These are phyloP conservation scores for Chalcosyrphus nemorum DNA, from an alignment of 2,888 invertebrate genomes.

Conservation along the genomic window DNA sequence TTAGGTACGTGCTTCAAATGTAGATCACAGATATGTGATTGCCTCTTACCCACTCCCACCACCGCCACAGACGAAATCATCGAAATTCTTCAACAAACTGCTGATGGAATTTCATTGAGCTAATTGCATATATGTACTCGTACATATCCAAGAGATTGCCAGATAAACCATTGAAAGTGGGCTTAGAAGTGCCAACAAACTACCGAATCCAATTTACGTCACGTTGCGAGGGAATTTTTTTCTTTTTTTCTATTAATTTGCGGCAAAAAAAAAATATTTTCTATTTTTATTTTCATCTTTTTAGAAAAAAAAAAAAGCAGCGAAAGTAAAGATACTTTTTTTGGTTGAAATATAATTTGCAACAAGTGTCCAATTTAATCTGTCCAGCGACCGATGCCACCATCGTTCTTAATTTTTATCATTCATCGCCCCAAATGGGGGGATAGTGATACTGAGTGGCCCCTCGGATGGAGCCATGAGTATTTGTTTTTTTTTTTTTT, in stretches of 20 bases:
- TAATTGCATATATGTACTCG: conserved; percentile 41
- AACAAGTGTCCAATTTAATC: conserved; percentile 22
- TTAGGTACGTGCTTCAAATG: conserved; percentile 67
- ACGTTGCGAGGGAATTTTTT: not conserved
- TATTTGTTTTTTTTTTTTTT: not conserved
- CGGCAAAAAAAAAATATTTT: too few species aligned
- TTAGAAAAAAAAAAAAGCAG: too few species aligned
- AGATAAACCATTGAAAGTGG: not conserved
- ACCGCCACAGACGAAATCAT: not conserved
- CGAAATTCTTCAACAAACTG: not conserved
- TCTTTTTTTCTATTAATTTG: too few species aligned
- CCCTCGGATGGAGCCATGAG: not conserved
- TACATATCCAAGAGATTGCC: conserved; percentile 21
- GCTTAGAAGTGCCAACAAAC: conserved; percentile 11
- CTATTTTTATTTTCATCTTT: conserved; percentile 18
- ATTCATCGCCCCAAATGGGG: not conserved
- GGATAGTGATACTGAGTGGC: not conserved
- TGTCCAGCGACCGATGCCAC: not conserved
- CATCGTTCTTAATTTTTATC: not conserved
- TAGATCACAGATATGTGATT: conserved; percentile 50
- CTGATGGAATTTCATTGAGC: conserved; percentile 30
- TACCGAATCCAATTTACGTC: conserved; percentile 21
- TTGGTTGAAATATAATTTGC: not conserved
- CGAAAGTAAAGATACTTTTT: conserved; percentile 31
- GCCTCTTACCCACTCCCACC: not conserved